Base-by-base conservation (phyloP, 2,888 invertebrate species). In the Andrena marginata region DNA sequence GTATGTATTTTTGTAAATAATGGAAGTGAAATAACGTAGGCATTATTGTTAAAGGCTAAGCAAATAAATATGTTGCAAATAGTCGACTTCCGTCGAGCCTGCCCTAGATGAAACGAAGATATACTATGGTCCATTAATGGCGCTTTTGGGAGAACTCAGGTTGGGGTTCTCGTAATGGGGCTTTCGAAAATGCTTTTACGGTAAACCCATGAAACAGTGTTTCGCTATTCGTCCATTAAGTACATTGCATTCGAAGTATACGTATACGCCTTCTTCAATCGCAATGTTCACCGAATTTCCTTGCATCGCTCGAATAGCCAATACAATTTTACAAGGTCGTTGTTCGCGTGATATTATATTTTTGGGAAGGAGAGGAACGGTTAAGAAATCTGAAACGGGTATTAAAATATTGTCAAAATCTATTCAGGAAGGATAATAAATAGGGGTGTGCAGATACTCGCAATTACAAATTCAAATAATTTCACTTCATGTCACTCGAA, bases 111-210 rank as follows among this genome's bases (percentile, higher is more conserved):
- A 79, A 82, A 79, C 62, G 74, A 79, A 82, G 80, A 82, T 82
- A 82, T 80, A 82, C 70, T 71, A 80, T 64, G 74, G 69, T 75
- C 80, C 80, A 26, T 80, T 82, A 82, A 82, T 80, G 82, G 80
- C 54, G 81, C 73, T 81, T 81, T 81, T 79, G 73, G 79, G 81
- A 51, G 74, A 70, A 79, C 49, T 72, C 64, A 59, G 60, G 73
- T 69, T 65, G 70, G 59, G 80, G 70, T 60, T 78, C 72, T 78
- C 72, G 81, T 81, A 82, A 82, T 82, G 81, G 81, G 69, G 80
- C 82, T 82, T 80, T 80, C 82, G 82, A 74, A 80, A 82, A 82
- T 79, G 80, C 82, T 82, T 82, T 82, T 71, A 82, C 80, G 80
- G 82, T 80, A 80, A 82, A 82, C 80, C 80, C 71, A 80, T 80